Conservation (phyloP, 2,797 vertebrate species). For the Otus scops region DNA sequence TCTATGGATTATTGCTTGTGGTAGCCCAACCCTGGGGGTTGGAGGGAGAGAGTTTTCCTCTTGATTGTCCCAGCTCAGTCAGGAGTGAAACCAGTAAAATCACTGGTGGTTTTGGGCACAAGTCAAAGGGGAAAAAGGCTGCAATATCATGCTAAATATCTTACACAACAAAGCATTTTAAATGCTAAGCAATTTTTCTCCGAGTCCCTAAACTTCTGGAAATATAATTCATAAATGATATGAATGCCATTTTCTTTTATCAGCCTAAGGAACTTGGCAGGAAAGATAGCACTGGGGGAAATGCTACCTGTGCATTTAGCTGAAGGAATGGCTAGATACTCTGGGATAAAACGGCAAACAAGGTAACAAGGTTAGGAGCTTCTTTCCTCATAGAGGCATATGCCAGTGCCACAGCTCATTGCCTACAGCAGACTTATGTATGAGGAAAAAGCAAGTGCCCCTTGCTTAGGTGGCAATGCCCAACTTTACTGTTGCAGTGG, state of each 20-base stretch:
- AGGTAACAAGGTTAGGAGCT: not conserved
- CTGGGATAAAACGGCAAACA: not conserved
- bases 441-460: not conserved
- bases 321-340: not conserved
- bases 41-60: not conserved
- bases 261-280: not conserved
- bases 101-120: not conserved
- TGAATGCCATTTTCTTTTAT: not conserved
- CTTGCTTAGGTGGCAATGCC: not conserved
- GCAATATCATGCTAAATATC: not conserved
- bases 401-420: not conserved
- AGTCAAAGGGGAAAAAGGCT: not conserved
- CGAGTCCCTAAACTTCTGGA: not conserved
- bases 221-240: not conserved
- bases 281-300: not conserved
- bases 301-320: accelerated
- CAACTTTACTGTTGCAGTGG: not conserved
- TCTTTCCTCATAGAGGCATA: not conserved
- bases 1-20: not conserved
- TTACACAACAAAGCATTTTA: not conserved
- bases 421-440: not conserved
- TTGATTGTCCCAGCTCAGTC: not conserved
- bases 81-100: not conserved
- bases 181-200: not conserved
- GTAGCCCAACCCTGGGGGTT: not conserved